These are phyloP conservation scores for Stegana nigrithorax DNA, from an alignment of 2,888 invertebrate genomes.

Conservation along the genomic window DNA sequence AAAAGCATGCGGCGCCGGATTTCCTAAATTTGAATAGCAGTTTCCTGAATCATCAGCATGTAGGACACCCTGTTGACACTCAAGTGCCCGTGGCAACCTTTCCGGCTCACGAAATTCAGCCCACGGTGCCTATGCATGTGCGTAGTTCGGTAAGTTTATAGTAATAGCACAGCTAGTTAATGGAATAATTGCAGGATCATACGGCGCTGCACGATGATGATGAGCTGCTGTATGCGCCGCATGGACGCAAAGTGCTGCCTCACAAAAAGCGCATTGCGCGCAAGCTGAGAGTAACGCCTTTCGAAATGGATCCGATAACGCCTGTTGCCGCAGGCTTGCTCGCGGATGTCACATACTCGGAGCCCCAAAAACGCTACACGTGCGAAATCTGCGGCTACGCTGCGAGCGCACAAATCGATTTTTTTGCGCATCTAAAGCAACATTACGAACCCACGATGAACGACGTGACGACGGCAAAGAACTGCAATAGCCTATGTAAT, in stretches of 20 bases:
- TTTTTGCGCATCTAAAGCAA: slow-evolving; percentile 86
- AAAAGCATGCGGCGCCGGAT: slow-evolving; percentile 30
- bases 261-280: slow-evolving; percentile 88
- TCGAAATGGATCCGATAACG: slow-evolving; percentile 31
- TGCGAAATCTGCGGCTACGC: slow-evolving; percentile 85
- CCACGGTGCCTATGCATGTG: slow-evolving; percentile 54
- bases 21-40: slow-evolving; percentile 46
- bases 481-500: slow-evolving; percentile 4
- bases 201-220: slow-evolving; percentile 41
- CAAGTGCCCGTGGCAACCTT: slow-evolving; percentile 33
- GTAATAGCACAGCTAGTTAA: too few relatives aligned
- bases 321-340: slow-evolving; percentile 22
- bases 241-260: slow-evolving; percentile 78
- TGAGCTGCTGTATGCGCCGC: slow-evolving; percentile 40
- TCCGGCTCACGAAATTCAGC: slow-evolving; percentile 45
- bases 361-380: slow-evolving; percentile 41
- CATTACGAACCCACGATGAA: slow-evolving; percentile 77
- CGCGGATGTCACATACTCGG: background rate
- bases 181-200: too few relatives aligned
- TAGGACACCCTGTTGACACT: slow-evolving; percentile 3
- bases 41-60: slow-evolving; percentile 36
- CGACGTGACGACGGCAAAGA: slow-evolving; percentile 33
- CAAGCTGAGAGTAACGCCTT: slow-evolving; percentile 73
- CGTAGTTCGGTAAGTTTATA: slow-evolving; percentile 13
- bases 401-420: slow-evolving; percentile 82